Evolutionary conservation across 2,888 invertebrate genomes (phyloP), one percentile per base, ranked within the genome.

Genomic region (Scrobipalpa costella): DNA sequence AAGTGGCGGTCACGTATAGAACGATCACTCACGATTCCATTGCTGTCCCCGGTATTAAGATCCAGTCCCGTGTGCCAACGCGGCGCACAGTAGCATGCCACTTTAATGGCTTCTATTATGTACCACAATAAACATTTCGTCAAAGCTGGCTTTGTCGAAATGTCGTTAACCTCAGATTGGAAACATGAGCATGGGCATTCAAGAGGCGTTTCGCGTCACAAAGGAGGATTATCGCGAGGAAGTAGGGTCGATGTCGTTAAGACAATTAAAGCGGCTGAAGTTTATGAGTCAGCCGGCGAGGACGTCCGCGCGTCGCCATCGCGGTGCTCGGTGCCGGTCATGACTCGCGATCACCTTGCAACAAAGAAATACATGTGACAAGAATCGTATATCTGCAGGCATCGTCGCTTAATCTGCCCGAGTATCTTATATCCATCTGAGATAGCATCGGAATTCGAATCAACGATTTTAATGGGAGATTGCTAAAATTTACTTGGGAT

Each of bases 221-320:
- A 63, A 65, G 57, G 66, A 52, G 64, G 63, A 65, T 65, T 61
- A 69, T 63, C 63, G 64, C 58, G 38, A 67, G 67, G 68, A 68
- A 67, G 68, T 69, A 49, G 40, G 62, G 67, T 66, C 67, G 65
- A 64, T 64, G 67, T 69, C 65, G 63, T 67, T 68, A 64, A 65
- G 68, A 67, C 67, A 70, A 73, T 72, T 66, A 68, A 69, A 66
- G 59, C 64, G 60, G 52, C 59, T 61, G 65, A 62, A 64, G 66
- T 69, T 70, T 63, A 66, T 77, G 76, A 75, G 68, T 75, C 74
- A 72, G 61, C 65, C 63, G 27, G 38, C 64, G 66, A 68, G 68
- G 70, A 66, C 65, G 63, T 67, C 64, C 66, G 66, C 66, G 65
- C 66, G 60, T 34, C 66, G n/a, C 6, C 44, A 6, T n/a, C 44